These are phyloP conservation scores for Hyles euphorbiae DNA, from an alignment of 1,140 invertebrate species.

Conservation along the genomic window DNA sequence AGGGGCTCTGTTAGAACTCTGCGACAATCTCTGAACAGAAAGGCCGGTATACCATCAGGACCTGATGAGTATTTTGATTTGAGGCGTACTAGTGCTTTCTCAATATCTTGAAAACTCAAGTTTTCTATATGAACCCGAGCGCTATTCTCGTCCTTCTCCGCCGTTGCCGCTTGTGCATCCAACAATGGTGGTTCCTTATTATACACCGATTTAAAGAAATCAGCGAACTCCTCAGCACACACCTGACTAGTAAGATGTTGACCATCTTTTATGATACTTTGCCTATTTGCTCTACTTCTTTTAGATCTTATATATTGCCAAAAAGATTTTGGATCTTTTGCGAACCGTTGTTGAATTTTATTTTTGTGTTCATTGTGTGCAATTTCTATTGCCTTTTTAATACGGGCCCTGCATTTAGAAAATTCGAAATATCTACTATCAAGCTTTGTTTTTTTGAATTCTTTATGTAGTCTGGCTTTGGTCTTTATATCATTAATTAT, in stretches of 20 bases:
- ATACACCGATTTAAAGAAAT: slow-evolving; percentile 25
- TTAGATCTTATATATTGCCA: slow-evolving; percentile 27
- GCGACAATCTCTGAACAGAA: too few relatives aligned
- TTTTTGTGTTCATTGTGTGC: slow-evolving; percentile 19
- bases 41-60: too few relatives aligned
- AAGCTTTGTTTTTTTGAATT: slow-evolving; percentile 22
- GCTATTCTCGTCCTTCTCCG: neutral
- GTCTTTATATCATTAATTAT: slow-evolving; percentile 14
- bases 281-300: slow-evolving; percentile 3
- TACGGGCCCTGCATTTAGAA: slow-evolving; percentile 15
- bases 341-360: slow-evolving; percentile 18
- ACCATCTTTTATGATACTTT: slow-evolving; percentile 20
- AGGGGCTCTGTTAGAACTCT: too few relatives aligned
- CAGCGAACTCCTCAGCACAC: slow-evolving; percentile 20
- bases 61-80: too few relatives aligned
- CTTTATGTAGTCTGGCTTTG: slow-evolving; percentile 24
- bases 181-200: slow-evolving; percentile 7
- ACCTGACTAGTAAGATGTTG: slow-evolving; percentile 13
- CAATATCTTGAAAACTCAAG: slow-evolving; percentile 8
- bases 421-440: slow-evolving; percentile 22
- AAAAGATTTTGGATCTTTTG: slow-evolving; percentile 27
- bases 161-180: slow-evolving; percentile 8
- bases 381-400: slow-evolving; percentile 17
- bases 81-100: too few relatives aligned
- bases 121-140: slow-evolving; percentile 12